phyloP scores from a whole-genome alignment of 2,888 invertebrate species.

The Polydrusus tereticollis region DNA sequence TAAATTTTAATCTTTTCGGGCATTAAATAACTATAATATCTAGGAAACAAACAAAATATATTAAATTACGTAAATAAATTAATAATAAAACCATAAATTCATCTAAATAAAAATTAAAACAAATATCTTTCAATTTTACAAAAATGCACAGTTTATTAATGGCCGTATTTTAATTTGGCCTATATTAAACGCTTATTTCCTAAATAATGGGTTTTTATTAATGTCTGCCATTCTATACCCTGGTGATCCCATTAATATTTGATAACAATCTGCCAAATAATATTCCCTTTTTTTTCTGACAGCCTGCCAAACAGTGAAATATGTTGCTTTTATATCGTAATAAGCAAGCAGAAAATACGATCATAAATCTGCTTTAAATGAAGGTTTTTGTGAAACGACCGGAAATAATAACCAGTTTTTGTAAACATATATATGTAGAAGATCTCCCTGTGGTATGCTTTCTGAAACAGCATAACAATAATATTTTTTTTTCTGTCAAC shows the following conservation, averaged over 20 bases:
- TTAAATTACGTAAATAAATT: no score
- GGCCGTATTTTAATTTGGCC: background rate
- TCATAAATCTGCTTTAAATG: conserved; percentile 17
- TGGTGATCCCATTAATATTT: conserved; percentile 33
- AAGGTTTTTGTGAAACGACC: conserved; percentile 44
- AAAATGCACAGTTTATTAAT: background rate
- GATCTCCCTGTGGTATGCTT: background rate
- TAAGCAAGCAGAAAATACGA: conserved; percentile 18
- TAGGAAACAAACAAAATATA: no score
- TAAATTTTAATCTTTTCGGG: no score
- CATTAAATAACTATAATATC: no score
- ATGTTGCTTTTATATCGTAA: conserved; percentile 29
- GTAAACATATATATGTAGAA: conserved; percentile 5
- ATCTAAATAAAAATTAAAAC: no score
- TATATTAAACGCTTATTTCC: background rate
- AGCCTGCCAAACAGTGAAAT: conserved; percentile 38
- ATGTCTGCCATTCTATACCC: conserved; percentile 20
- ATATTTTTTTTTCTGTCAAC: conserved; percentile 7
- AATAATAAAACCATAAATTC: no score
- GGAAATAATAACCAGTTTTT: conserved; percentile 7
- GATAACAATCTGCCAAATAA: conserved; percentile 40
- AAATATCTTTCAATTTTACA: no score
- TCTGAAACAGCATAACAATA: background rate
- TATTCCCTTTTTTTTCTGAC: conserved; percentile 40
- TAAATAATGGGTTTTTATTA: conserved; percentile 8